Conservation (phyloP, 2,888 invertebrate species). For the Habroteleia sp. region DNA sequence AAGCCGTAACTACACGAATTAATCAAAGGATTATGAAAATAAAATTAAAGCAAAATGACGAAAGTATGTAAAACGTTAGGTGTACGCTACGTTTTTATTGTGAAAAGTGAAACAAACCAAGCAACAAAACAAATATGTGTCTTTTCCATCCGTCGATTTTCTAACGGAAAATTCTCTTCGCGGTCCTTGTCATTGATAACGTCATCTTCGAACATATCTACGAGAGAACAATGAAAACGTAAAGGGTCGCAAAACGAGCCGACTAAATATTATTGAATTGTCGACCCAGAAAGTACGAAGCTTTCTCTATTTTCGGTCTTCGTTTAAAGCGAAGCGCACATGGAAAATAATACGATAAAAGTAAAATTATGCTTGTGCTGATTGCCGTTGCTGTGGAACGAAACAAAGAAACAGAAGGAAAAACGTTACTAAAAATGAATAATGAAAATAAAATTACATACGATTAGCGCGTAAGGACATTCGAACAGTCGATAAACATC, state of each 20-base stretch:
- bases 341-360: conserved; percentile 33
- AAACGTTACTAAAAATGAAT: conserved; percentile 7
- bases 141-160: conserved; percentile 65
- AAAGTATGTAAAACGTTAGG: conserved; percentile 61
- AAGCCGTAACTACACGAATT: conserved; percentile 55
- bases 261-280: conserved; percentile 16
- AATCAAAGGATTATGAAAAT: conserved; percentile 18
- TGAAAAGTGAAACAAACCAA: conserved; percentile 47
- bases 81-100: conserved; percentile 49
- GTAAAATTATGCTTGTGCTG: conserved; percentile 41
- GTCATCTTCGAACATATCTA: conserved; percentile 51
- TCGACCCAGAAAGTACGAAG: conserved; percentile 45
- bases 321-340: conserved; percentile 55
- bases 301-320: conserved; percentile 44
- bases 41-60: conserved; percentile 34
- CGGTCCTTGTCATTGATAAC: conserved; percentile 49
- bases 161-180: conserved; percentile 54
- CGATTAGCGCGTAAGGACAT: conserved; percentile 43
- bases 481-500: conserved; percentile 41
- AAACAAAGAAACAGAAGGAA: conserved; percentile 11
- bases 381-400: conserved; percentile 41
- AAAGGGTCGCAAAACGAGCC: conserved; percentile 23
- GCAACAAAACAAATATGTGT: conserved; percentile 56
- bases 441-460: conserved; percentile 36
- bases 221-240: conserved; percentile 18